These are phyloP conservation scores for Cephus cinctus DNA, from an alignment of 1,140 invertebrate species.

Conservation along the genomic window DNA sequence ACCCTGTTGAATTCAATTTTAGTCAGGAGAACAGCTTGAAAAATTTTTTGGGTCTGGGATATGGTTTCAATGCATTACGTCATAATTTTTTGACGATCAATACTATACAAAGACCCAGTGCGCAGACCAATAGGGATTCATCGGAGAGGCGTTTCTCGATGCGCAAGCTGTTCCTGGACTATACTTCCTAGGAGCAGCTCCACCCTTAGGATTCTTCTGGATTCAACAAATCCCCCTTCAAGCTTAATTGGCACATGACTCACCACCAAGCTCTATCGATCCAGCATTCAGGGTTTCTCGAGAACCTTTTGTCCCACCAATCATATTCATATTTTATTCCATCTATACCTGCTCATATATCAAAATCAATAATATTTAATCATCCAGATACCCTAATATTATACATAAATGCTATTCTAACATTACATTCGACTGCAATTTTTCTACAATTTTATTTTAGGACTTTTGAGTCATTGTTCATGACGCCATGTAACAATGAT, in stretches of 20 bases:
- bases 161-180: conserved; percentile 37
- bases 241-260: conserved; percentile 45
- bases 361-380: background rate
- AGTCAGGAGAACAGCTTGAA: conserved; percentile 3
- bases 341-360: background rate
- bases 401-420: no score
- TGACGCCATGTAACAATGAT: no score
- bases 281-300: conserved; percentile 22
- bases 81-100: conserved; percentile 54
- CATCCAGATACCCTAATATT: no score
- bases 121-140: conserved; percentile 45
- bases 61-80: conserved; percentile 37
- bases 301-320: conserved; percentile 18
- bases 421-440: no score
- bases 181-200: conserved; percentile 19
- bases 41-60: conserved; percentile 12
- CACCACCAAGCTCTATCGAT: conserved; percentile 41
- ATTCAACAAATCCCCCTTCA: conserved; percentile 25
- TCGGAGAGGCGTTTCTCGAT: conserved; percentile 37
- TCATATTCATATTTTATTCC: background rate
- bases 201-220: conserved; percentile 25
- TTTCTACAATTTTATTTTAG: no score
- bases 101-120: conserved; percentile 50
- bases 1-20: conserved; percentile 17
- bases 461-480: no score